Percentiles rank a stretch among this genome's conserved stretches.
phyloP scores from a whole-genome alignment of 1,140 invertebrate species.

The Hermetia illucens region DNA sequence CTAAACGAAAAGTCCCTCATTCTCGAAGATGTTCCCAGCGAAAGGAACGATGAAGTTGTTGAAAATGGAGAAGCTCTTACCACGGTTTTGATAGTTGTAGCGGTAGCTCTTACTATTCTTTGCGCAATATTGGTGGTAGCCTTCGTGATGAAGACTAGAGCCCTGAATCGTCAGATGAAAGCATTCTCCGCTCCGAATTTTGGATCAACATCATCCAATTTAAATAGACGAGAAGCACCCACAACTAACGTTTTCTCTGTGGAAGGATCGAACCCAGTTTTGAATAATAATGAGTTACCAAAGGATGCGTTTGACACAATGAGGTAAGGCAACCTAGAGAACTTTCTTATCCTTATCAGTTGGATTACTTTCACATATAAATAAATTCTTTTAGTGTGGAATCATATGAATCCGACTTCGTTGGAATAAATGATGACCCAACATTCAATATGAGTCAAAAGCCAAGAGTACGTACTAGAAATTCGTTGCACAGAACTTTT shows the following conservation, averaged over 20 bases:
- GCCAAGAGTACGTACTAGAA: neutral
- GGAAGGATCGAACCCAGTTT: conserved; percentile 52
- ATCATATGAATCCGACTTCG: conserved; percentile 34
- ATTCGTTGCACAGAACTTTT: no score
- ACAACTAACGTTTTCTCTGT: conserved; percentile 51
- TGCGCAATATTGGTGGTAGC: conserved; percentile 33
- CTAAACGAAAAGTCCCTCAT: conserved; percentile 23
- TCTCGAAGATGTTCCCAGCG: conserved; percentile 31
- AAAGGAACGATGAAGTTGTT: conserved; percentile 11
- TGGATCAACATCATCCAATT: conserved; percentile 42
- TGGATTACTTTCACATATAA: no score
- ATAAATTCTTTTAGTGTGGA: conserved; percentile 3
- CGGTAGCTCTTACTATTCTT: conserved; percentile 31
- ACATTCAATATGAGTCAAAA: conserved; percentile 34
- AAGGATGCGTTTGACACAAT: conserved; percentile 33
- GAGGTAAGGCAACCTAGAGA: no score
- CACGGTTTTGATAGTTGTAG: conserved; percentile 35
- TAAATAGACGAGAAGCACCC: conserved; percentile 40
- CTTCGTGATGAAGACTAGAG: conserved; percentile 34
- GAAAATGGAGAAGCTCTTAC: conserved; percentile 22
- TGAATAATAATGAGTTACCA: conserved; percentile 35
- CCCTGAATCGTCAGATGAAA: conserved; percentile 36
- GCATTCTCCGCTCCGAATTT: conserved; percentile 43
- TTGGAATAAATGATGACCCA: conserved; percentile 46
- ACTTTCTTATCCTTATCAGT: neutral